Evolutionary conservation across 2,797 vertebrate species (phyloP), one percentile per base, ranked within the genome.

Genomic region (Cynopterus sphinx): DNA sequence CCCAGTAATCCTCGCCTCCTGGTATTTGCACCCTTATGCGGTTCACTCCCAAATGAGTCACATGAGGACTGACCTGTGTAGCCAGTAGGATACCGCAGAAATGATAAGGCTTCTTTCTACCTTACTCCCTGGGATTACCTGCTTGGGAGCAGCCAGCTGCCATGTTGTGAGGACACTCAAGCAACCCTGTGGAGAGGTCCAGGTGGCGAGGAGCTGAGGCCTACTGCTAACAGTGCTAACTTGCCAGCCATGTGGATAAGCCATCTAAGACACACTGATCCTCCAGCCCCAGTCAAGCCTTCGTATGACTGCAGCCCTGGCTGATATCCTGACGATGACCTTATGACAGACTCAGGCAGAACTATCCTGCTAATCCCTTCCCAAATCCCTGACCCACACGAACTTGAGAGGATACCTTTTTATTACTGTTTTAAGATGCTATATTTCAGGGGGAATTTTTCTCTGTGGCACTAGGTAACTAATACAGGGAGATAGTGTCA

Each of bases 161-260:
- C 51, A 2, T 5, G 19, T 15, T 43, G 5, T 51, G 65, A 73
- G 57, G 63, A 31, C 22, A 70, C 39, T 68, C 43, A 12, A 9
- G 63, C 5, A 26, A 55, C 4, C 3, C 36, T 10, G 0, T 15
- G 70, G 33, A 67, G 51, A 39, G 46, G 43, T 8, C 57, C 17
- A 16, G 15, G 15, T 16, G 5, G 7, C 5, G 12, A 70, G 71
- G 59, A 28, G 81, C 24, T 4, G 31, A 55, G 63, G 63, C 53
- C 36, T 73, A 11, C 51, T 49, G 77, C 77, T 63, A 5, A 49
- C 0, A 33, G 63, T 21, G 46, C 36, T 15, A 9, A 57, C 8
- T 6, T 8, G 24, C 57, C 63, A 70, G 61, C 28, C 46, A 57
- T 0, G 0, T 3, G 71, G 33, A 46, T 0, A 28, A 49, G 31